Percentiles rank a stretch among this genome's conserved stretches.
Conservation (phyloP, 2,888 invertebrate species). For the Monochamus alternatus region DNA sequence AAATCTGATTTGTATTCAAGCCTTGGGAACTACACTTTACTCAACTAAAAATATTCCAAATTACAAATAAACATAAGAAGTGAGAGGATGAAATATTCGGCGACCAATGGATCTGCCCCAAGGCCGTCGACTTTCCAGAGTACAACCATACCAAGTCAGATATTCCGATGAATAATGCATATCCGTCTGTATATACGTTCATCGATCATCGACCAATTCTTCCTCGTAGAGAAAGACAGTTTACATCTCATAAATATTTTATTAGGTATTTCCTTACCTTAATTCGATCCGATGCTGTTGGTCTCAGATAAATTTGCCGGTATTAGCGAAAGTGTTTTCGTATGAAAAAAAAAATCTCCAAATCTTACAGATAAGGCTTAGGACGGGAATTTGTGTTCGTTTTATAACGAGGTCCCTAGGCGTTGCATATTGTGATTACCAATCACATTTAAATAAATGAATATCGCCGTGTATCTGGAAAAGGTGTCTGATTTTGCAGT, state of each 20-base stretch:
- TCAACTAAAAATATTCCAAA: slow-evolving; percentile 59
- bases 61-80: slow-evolving; percentile 63
- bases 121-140: slow-evolving; percentile 51
- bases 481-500: too few relatives aligned
- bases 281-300: neutral
- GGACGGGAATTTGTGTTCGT: too few relatives aligned
- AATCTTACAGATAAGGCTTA: neutral
- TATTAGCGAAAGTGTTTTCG: neutral
- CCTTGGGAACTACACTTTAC: slow-evolving; percentile 58
- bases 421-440: too few relatives aligned
- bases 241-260: slow-evolving; percentile 65
- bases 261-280: slow-evolving; percentile 47
- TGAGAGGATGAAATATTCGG: slow-evolving; percentile 60
- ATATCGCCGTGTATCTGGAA: too few relatives aligned
- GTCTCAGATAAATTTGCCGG: neutral
- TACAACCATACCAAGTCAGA: slow-evolving; percentile 36
- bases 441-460: too few relatives aligned
- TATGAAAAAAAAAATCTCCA: neutral
- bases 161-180: slow-evolving; percentile 65
- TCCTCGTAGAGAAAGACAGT: slow-evolving; percentile 62
- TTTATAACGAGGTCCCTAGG: too few relatives aligned
- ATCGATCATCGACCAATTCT: slow-evolving; percentile 66
- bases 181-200: slow-evolving; percentile 62
- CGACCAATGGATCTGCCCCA: slow-evolving; percentile 57
- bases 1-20: slow-evolving; percentile 61